Conservation (phyloP, 2,113 vertebrate genomes). For the Pelusios castaneus region DNA sequence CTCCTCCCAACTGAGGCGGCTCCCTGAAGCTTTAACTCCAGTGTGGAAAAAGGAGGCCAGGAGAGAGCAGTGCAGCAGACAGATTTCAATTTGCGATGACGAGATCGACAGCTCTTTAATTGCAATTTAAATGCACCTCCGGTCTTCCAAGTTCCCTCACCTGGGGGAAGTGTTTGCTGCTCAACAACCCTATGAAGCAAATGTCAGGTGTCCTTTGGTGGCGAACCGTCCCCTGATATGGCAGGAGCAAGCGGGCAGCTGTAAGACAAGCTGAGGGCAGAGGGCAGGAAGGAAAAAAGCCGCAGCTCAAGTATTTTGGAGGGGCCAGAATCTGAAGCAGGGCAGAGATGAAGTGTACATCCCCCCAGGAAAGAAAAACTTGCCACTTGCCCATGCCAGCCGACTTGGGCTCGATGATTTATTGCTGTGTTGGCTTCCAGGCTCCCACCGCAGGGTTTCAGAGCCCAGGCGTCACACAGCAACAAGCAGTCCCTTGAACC, state of each 20-base stretch:
- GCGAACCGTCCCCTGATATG: neutral
- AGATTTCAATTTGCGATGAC: neutral
- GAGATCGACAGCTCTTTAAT: conserved; percentile 33
- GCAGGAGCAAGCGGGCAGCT: neutral
- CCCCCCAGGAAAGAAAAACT: neutral
- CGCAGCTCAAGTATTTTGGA: neutral
- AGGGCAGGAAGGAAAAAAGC: neutral
- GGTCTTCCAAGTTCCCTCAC: conserved; percentile 23
- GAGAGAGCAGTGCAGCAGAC: neutral
- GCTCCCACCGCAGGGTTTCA: neutral
- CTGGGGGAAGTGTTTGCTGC: neutral
- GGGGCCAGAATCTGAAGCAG: neutral
- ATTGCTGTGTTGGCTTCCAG: neutral
- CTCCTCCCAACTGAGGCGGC: neutral
- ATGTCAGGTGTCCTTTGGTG: neutral
- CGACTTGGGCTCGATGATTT: neutral
- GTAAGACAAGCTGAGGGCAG: neutral
- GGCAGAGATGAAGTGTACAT: neutral
- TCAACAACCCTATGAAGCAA: neutral
- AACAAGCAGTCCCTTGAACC: neutral
- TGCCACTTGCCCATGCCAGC: neutral
- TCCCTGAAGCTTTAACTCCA: neutral
- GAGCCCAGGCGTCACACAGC: neutral
- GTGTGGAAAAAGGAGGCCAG: rapidly evolving
- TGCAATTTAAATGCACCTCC: neutral